Conservation (phyloP, 1,140 invertebrate species). For the Acromyrmex heyeri region DNA sequence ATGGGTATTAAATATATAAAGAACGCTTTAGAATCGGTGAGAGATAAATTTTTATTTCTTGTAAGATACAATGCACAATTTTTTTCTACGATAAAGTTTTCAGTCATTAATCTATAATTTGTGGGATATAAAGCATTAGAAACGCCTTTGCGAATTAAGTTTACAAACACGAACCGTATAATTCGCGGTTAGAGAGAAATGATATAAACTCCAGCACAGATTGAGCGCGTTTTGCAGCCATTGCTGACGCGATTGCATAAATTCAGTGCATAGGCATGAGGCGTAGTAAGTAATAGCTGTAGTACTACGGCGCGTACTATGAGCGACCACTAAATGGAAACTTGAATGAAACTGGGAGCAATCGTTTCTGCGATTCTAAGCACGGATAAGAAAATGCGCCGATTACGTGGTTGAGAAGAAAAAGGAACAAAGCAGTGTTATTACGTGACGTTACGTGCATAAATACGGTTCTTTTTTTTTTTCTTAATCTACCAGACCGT, state of each 20-base stretch:
- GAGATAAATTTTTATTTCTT: background rate
- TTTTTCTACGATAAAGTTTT: background rate
- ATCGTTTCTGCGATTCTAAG: constrained; percentile 76
- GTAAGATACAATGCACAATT: background rate
- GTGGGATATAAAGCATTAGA: background rate
- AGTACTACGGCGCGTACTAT: constrained; percentile 73
- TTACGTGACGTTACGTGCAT: constrained; percentile 69
- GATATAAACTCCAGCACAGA: constrained; percentile 41
- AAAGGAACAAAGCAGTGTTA: constrained; percentile 58
- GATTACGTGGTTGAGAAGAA: constrained; percentile 69
- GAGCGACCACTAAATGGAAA: constrained; percentile 75
- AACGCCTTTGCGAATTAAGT: background rate
- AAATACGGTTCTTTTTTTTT: constrained; percentile 59
- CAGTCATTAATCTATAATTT: background rate
- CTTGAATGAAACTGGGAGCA: constrained; percentile 76
- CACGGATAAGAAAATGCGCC: constrained; percentile 75
- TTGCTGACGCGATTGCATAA: constrained; percentile 77
- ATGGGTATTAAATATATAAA: background rate
- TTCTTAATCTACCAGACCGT: constrained; percentile 61
- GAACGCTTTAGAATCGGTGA: background rate
- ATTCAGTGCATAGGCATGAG: constrained; percentile 73
- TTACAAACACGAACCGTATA: background rate
- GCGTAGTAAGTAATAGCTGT: constrained; percentile 76
- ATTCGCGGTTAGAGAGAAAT: background rate
- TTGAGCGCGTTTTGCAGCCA: constrained; percentile 68